Evolutionary conservation across 2,888 invertebrate genomes (phyloP).

Genomic region (Plemyria rubiginata): DNA sequence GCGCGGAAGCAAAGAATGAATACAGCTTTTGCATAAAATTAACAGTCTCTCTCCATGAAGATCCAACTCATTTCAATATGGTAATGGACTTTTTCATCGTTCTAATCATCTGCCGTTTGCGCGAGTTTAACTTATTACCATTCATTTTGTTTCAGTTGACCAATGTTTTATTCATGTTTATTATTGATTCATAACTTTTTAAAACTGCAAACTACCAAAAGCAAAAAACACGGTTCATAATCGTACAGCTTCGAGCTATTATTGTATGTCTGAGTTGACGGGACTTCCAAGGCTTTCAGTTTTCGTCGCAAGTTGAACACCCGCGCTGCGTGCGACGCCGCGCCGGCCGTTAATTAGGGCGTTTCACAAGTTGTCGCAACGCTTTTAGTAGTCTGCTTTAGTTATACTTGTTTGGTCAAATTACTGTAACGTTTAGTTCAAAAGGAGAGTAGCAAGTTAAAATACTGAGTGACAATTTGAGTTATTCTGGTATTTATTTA

Average conservation of each 20-base stretch:
- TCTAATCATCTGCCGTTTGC: constrained; percentile 35
- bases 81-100: constrained; percentile 39
- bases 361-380: constrained; percentile 17
- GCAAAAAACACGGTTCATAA: no score
- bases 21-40: constrained; percentile 42
- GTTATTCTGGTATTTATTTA: no score
- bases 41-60: constrained; percentile 32
- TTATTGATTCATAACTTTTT: not conserved
- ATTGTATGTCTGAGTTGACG: constrained; percentile 1
- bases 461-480: no score
- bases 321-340: constrained; percentile 20
- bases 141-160: constrained; percentile 23
- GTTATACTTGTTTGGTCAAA: not conserved
- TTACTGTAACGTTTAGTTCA: not conserved
- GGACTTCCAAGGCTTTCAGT: constrained; percentile 22
- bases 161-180: not conserved
- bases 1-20: constrained; percentile 14
- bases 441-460: not conserved
- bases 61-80: constrained; percentile 43
- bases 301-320: constrained; percentile 34
- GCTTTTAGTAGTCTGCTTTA: constrained; percentile 3
- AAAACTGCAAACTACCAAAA: not conserved
- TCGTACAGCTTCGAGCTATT: no score
- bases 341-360: constrained; percentile 31
- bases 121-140: constrained; percentile 24